These are phyloP conservation scores for Drosophila quadrilineata DNA, from an alignment of 1,140 invertebrate species.

Conservation along the genomic window DNA sequence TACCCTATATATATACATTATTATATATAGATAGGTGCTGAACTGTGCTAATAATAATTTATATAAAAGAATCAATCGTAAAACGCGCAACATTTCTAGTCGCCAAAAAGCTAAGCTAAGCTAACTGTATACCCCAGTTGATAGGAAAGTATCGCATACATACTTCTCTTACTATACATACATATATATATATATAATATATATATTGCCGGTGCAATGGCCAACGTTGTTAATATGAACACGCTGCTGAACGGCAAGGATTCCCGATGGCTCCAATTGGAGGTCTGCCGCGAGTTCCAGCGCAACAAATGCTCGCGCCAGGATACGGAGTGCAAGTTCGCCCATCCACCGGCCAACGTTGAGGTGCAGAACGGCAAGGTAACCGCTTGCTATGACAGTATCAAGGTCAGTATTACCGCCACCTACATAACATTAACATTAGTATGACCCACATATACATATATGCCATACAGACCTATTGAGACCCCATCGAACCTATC, in stretches of 20 bases:
- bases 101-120: conserved; percentile 58
- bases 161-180: conserved; percentile 21
- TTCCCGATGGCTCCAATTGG: conserved; percentile 99
- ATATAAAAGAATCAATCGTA: conserved; percentile 1
- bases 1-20: conserved; percentile 25
- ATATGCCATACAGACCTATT: background rate
- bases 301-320: conserved; percentile 99
- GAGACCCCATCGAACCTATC: background rate
- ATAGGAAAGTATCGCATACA: too few species aligned
- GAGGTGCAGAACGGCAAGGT: conserved; percentile 99
- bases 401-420: conserved; percentile 93
- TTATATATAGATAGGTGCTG: conserved; percentile 41
- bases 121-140: conserved; percentile 37
- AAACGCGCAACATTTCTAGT: conserved; percentile 56
- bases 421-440: conserved; percentile 90
- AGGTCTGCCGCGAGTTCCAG: conserved; percentile 99
- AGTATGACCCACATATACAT: conserved; percentile 75
- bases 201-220: conserved; percentile 83
- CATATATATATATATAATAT: conserved; percentile 24
- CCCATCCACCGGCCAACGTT: conserved; percentile 99
- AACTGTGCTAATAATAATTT: conserved; percentile 31
- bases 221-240: conserved; percentile 98
- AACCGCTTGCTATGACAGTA: conserved; percentile 99
- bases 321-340: conserved; percentile 99
- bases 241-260: conserved; percentile 98